Evolutionary conservation across 1,140 invertebrate species (phyloP).

Genomic region (Nephotettix cincticeps): DNA sequence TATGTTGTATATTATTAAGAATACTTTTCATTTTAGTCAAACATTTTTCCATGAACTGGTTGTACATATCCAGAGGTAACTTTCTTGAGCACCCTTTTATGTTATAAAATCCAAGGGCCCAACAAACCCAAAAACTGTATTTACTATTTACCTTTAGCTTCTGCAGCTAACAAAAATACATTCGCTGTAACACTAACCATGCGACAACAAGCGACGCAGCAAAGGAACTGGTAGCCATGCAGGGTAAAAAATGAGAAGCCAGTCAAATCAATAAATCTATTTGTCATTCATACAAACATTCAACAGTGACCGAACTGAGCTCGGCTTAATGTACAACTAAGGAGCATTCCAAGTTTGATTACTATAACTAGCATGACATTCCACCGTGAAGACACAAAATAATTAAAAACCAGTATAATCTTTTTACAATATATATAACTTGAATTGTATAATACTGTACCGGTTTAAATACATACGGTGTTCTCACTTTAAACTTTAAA

Average conservation of each 20-base stretch:
- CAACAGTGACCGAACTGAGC: background rate
- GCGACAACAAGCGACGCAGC: too few species aligned
- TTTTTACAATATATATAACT: background rate
- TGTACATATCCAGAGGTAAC: too few species aligned
- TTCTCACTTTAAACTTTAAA: background rate
- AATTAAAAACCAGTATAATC: background rate
- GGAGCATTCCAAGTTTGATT: background rate
- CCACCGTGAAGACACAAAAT: background rate
- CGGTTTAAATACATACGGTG: background rate
- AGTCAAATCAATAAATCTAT: slow-evolving; percentile 21
- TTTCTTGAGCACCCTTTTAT: too few species aligned
- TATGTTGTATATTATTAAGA: too few species aligned
- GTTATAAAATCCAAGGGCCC: too few species aligned
- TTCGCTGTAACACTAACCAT: too few species aligned
- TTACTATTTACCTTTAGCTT: too few species aligned
- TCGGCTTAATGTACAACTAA: slow-evolving; percentile 16
- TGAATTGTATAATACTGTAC: background rate
- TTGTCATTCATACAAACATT: slow-evolving; percentile 23
- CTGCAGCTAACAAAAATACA: too few species aligned
- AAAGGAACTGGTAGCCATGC: background rate
- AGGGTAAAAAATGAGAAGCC: slow-evolving; percentile 7
- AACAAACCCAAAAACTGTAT: too few species aligned
- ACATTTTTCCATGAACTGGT: too few species aligned
- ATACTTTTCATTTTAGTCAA: too few species aligned
- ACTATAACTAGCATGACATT: background rate